Evolutionary conservation across 2,888 invertebrate genomes (phyloP).

Genomic region (Masnerella sp.): DNA sequence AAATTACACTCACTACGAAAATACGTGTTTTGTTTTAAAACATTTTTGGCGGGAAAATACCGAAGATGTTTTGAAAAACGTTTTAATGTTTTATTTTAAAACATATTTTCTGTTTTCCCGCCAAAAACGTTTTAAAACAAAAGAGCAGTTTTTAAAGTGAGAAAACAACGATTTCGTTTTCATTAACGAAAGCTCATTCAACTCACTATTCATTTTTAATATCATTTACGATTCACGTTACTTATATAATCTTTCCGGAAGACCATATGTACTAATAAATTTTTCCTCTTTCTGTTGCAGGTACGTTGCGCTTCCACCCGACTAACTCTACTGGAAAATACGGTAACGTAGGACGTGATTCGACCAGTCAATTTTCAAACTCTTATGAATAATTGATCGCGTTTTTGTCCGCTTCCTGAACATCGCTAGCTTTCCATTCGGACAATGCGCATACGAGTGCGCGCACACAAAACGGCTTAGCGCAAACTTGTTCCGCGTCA

Average conservation of each 20-base stretch:
- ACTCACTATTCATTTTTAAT: too few relatives aligned
- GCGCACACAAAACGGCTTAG: not conserved
- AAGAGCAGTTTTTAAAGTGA: too few relatives aligned
- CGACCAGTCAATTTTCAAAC: not conserved
- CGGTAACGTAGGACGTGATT: constrained; percentile 2
- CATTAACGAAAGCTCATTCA: too few relatives aligned
- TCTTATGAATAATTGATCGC: constrained; percentile 11
- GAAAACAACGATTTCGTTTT: too few relatives aligned
- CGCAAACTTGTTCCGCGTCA: constrained; percentile 8
- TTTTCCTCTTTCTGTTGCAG: constrained; percentile 27
- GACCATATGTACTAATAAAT: not conserved
- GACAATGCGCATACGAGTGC: not conserved
- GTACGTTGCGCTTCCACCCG: constrained; percentile 5
- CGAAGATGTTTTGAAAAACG: too few relatives aligned
- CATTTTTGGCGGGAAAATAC: too few relatives aligned
- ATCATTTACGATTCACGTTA: too few relatives aligned
- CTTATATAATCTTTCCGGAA: not conserved
- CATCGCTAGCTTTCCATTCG: not conserved
- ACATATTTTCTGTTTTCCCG: too few relatives aligned
- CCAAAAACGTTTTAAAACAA: too few relatives aligned
- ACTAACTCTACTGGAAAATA: not conserved
- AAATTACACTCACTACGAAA: too few relatives aligned
- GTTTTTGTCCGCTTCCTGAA: not conserved
- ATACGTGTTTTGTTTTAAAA: too few relatives aligned
- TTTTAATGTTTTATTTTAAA: too few relatives aligned